A percentile compares a stretch with the other conserved stretches of the same genome.
Conservation (phyloP, 2,888 invertebrate genomes). For the Dicranocentrus wangi region DNA sequence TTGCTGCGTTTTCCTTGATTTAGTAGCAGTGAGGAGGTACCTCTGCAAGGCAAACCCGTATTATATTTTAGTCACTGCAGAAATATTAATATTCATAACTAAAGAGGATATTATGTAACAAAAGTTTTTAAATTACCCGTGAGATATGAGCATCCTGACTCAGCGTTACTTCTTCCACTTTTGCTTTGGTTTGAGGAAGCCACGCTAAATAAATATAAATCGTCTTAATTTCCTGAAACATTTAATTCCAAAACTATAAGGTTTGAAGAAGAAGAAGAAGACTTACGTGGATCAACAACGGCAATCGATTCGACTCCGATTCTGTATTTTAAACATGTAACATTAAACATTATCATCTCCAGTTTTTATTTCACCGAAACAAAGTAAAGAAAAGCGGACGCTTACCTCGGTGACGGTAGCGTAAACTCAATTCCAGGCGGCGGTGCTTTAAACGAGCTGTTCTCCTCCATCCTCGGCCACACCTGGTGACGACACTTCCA, state of each 20-base stretch:
- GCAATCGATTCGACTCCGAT: slow-evolving; percentile 96
- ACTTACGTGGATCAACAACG: slow-evolving; percentile 90
- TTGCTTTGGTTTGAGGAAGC: slow-evolving; percentile 98
- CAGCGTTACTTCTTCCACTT: slow-evolving; percentile 98
- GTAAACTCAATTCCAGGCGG: slow-evolving; percentile 99
- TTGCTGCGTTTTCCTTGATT: slow-evolving; percentile 98
- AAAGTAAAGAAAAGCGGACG: no score
- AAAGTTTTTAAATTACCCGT: slow-evolving; percentile 63
- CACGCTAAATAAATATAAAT: slow-evolving; percentile 79
- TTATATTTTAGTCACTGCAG: no score
- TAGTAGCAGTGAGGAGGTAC: slow-evolving; percentile 97
- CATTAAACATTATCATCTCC: neutral
- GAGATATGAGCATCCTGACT: slow-evolving; percentile 95
- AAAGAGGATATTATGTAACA: neutral
- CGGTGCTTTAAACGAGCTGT: slow-evolving; percentile 96
- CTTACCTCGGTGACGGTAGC: slow-evolving; percentile 89
- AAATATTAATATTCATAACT: no score
- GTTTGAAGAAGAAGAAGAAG: no score
- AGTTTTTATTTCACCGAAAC: neutral
- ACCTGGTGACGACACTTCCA: slow-evolving; percentile 93
- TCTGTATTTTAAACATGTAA: slow-evolving; percentile 75
- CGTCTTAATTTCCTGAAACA: no score
- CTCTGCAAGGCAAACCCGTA: no score
- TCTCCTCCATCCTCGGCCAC: slow-evolving; percentile 99
- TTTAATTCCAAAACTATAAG: no score